Percentiles rank a stretch among this genome's conserved stretches.
These are phyloP conservation scores for Sclerodermus sp. DNA, from an alignment of 2,888 invertebrate genomes.

Conservation along the genomic window DNA sequence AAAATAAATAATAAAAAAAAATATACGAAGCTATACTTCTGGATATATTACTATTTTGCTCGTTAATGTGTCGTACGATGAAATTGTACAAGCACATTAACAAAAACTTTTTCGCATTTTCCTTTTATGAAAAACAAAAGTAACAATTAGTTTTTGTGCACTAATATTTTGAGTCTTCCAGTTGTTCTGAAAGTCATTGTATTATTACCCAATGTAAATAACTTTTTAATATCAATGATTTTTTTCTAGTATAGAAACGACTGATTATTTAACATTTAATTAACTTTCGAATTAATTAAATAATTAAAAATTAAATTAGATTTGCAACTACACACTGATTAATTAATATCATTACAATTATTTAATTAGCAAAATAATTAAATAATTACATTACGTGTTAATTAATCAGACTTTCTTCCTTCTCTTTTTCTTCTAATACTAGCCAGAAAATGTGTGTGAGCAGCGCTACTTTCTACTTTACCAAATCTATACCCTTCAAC, in stretches of 20 bases:
- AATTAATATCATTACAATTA: constrained; percentile 9
- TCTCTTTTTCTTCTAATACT: no score
- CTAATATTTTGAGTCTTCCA: background rate
- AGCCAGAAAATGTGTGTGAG: constrained; percentile 2
- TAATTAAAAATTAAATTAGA: constrained; percentile 2
- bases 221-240: background rate
- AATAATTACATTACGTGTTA: constrained; percentile 7
- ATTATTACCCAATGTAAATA: no score
- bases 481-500: constrained; percentile 21
- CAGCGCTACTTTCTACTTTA: constrained; percentile 9
- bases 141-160: background rate
- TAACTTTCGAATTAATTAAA: background rate
- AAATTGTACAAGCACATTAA: no score
- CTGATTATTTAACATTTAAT: background rate
- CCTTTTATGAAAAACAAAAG: background rate
- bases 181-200: background rate
- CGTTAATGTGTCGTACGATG: no score
- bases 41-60: no score
- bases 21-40: no score
- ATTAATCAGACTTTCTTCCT: constrained; percentile 6
- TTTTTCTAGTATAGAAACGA: background rate
- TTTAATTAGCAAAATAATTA: background rate
- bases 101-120: no score
- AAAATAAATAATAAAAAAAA: no score
- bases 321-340: background rate